These are phyloP conservation scores for Monarcha castaneiventris DNA, from an alignment of 2,113 vertebrate genomes.

Conservation along the genomic window DNA sequence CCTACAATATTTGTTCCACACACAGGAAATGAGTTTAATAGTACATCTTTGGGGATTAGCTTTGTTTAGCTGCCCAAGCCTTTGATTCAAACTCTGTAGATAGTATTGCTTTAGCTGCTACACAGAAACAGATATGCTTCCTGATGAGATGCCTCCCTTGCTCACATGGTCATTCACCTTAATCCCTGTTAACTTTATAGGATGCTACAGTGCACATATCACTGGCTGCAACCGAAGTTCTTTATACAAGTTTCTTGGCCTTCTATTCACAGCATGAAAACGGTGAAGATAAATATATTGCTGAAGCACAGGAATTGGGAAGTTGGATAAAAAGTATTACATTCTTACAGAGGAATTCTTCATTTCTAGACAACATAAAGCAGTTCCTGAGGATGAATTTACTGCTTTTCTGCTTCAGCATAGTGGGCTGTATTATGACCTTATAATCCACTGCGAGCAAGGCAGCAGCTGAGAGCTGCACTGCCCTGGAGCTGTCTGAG, in stretches of 20 bases:
- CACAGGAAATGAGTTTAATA: conserved; percentile 26
- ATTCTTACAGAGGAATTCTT: conserved; percentile 17
- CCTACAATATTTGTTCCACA: conserved; percentile 29
- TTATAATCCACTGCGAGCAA: neutral
- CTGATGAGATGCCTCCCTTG: neutral
- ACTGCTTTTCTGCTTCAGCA: neutral
- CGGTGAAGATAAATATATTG: neutral
- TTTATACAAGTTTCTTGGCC: neutral
- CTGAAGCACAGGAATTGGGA: conserved; percentile 7
- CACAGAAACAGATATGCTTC: neutral
- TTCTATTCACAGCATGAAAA: neutral
- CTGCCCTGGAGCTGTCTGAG: neutral
- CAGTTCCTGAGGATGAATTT: neutral
- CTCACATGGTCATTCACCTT: conserved; percentile 25
- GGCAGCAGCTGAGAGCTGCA: neutral
- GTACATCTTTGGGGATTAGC: conserved; percentile 13
- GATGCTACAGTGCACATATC: neutral
- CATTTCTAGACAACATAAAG: conserved; percentile 26
- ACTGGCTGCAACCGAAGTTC: neutral
- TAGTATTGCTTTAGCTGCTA: neutral
- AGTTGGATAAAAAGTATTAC: conserved; percentile 1
- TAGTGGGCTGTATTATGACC: neutral
- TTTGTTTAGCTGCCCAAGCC: conserved; percentile 25
- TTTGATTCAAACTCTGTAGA: conserved; percentile 33
- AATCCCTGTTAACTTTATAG: conserved; percentile 26